Conservation (phyloP, 2,113 vertebrate species). For the Pedetes capensis region DNA sequence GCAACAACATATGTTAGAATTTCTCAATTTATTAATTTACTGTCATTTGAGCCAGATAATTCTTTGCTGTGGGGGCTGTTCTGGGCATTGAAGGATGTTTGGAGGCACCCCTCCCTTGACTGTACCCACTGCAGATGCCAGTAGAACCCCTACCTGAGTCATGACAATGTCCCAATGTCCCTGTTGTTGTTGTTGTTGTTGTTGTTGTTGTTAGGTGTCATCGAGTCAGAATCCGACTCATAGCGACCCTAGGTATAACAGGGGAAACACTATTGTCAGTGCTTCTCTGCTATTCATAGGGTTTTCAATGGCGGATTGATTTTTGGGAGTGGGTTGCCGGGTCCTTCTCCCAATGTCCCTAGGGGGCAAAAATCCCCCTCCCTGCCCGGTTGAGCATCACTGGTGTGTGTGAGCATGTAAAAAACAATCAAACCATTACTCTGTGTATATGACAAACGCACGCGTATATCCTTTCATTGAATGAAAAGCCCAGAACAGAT, state of each 20-base stretch:
- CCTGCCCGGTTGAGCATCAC: not conserved
- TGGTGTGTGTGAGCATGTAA: not conserved
- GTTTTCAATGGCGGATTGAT: too few species aligned
- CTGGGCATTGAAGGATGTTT: not conserved
- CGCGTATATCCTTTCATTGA: not conserved
- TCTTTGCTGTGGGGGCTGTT: not conserved
- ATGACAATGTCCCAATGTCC: not conserved
- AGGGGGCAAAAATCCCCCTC: not conserved
- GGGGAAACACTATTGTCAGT: too few species aligned
- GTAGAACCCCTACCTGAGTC: not conserved
- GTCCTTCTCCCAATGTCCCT: not conserved
- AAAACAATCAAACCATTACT: not conserved
- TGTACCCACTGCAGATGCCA: not conserved
- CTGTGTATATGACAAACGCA: not conserved
- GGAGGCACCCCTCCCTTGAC: not conserved
- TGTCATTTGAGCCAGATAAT: not conserved
- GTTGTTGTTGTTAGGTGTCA: too few species aligned
- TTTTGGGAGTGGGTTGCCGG: too few species aligned
- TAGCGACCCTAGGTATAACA: too few species aligned
- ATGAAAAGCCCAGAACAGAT: not conserved
- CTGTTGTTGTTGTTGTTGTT: too few species aligned
- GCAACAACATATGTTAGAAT: too few species aligned
- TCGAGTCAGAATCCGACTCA: too few species aligned
- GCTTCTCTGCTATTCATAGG: too few species aligned
- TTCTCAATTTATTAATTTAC: too few species aligned